Conservation (phyloP, 92 coral and sea anemone species). For the Palythoa grandiflora region DNA sequence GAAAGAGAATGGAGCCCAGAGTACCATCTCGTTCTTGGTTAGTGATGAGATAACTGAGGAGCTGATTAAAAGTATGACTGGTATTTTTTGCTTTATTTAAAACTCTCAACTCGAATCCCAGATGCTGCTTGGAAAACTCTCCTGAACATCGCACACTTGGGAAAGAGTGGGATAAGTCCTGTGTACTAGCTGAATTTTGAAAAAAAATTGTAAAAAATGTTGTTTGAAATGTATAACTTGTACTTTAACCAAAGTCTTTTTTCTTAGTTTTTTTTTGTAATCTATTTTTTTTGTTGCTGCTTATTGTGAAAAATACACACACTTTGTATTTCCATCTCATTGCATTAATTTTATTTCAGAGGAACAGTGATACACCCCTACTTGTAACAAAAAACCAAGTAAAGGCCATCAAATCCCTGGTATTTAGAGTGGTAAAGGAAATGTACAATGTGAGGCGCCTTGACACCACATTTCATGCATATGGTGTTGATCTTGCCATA, state of each 20-base stretch:
- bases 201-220: neutral
- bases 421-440: constrained; percentile 20
- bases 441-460: neutral
- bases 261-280: neutral
- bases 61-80: constrained; percentile 49
- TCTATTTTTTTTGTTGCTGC: neutral
- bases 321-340: neutral
- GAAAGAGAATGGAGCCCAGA: constrained; percentile 45
- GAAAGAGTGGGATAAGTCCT: constrained; percentile 41
- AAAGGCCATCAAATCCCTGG: constrained; percentile 28
- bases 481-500: constrained; percentile 22
- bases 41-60: constrained; percentile 1
- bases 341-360: neutral
- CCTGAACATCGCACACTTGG: constrained; percentile 45
- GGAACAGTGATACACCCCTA: constrained; percentile 42
- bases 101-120: constrained; percentile 51
- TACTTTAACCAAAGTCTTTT: neutral
- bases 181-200: neutral
- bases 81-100: constrained; percentile 56
- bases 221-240: neutral
- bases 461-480: constrained; percentile 42
- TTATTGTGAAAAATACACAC: neutral
- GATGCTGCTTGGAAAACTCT: constrained; percentile 61
- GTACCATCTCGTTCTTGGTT: constrained; percentile 17
- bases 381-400: constrained; percentile 36